Conservation (phyloP, 2,797 vertebrate genomes). For the Cynodonichthys magdalenae region DNA sequence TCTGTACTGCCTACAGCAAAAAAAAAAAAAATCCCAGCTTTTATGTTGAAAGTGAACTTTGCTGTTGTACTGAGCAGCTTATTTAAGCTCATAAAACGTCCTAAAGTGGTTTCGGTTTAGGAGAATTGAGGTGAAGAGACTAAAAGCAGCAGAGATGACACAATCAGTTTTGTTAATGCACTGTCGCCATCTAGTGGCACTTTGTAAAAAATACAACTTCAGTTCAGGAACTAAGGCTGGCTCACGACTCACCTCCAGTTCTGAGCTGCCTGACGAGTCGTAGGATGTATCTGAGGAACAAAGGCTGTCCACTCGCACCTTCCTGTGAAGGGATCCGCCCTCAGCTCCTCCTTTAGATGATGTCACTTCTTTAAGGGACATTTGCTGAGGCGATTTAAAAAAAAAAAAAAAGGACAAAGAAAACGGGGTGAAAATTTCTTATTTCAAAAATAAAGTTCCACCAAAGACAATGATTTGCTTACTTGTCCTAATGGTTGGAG, state of each 20-base stretch:
- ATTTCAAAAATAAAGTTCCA: neutral
- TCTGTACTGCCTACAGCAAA: neutral
- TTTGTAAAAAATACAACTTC: conserved; percentile 18
- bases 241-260: conserved; percentile 82
- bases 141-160: neutral
- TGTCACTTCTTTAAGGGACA: conserved; percentile 66
- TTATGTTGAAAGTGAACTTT: neutral
- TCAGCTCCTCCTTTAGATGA: conserved; percentile 63
- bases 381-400: conserved; percentile 41
- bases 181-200: conserved; percentile 61
- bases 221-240: too few relatives aligned
- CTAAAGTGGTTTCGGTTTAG: neutral
- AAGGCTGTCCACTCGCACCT: conserved; percentile 62
- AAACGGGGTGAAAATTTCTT: neutral
- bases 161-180: neutral
- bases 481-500: conserved; percentile 80
- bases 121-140: neutral
- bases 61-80: neutral
- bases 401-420: conserved; percentile 2
- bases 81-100: neutral
- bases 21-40: too few relatives aligned
- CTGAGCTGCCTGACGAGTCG: conserved; percentile 81
- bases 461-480: conserved; percentile 18
- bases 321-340: conserved; percentile 27
- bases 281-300: conserved; percentile 76